Conservation (phyloP, 1,140 invertebrate genomes). For the Drosophila grimshawi region DNA sequence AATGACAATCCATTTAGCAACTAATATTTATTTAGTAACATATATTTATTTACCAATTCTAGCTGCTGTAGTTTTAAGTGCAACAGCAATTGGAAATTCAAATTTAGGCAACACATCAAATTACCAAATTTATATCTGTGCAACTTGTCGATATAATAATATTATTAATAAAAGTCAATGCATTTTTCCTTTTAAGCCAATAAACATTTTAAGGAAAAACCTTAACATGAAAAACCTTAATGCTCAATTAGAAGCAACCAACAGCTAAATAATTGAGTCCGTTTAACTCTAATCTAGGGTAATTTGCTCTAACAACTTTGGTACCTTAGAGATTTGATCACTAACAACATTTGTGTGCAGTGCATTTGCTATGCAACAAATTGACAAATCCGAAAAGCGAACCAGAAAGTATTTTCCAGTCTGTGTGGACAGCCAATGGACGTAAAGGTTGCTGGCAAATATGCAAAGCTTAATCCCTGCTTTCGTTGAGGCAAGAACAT, state of each 20-base stretch:
- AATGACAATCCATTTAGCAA: slow-evolving; percentile 9
- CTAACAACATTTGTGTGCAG: background rate
- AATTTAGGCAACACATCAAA: background rate
- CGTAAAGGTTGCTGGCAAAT: slow-evolving; percentile 46
- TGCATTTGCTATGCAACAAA: slow-evolving; percentile 19
- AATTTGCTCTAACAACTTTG: background rate
- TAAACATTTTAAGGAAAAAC: too few relatives aligned
- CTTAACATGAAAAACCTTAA: background rate
- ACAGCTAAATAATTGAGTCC: too few relatives aligned
- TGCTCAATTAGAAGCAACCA: background rate
- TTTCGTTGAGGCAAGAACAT: slow-evolving; percentile 19
- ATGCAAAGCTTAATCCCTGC: slow-evolving; percentile 26
- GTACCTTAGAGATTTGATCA: background rate
- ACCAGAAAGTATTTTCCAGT: slow-evolving; percentile 56
- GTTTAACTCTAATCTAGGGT: background rate
- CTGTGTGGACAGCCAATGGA: background rate
- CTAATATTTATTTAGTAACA: slow-evolving; percentile 56
- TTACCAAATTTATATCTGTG: too few relatives aligned
- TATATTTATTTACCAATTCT: too few relatives aligned
- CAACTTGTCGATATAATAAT: too few relatives aligned
- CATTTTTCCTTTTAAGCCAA: too few relatives aligned
- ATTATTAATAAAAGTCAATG: too few relatives aligned
- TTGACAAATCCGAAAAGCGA: slow-evolving; percentile 60
- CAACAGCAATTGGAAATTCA: background rate
- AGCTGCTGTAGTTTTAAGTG: background rate